Percentiles rank a stretch among this genome's conserved stretches.
Conservation (phyloP, 2,888 invertebrate species). For the Acrocyrtus sp. region DNA sequence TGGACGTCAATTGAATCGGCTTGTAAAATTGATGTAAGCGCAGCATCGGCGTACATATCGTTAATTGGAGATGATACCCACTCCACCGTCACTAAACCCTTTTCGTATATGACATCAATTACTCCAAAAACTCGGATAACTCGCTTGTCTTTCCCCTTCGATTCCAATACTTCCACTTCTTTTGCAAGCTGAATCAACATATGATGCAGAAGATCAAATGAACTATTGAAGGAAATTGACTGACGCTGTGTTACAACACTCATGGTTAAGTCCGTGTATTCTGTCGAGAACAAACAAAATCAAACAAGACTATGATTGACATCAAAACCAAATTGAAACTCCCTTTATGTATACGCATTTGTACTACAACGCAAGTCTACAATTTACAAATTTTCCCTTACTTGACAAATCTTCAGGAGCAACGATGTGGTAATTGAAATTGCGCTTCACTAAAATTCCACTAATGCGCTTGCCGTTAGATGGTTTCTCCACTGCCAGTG, state of each 20-base stretch:
- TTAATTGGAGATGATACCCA: slow-evolving; percentile 96
- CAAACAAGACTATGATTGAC: not conserved
- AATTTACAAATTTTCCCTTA: slow-evolving; percentile 67
- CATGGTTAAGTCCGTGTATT: slow-evolving; percentile 96
- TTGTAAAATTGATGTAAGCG: slow-evolving; percentile 86
- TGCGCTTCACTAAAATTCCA: slow-evolving; percentile 94
- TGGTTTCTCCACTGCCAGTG: slow-evolving; percentile 85
- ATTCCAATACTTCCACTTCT: slow-evolving; percentile 76
- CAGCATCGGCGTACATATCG: slow-evolving; percentile 98
- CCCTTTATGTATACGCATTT: no score
- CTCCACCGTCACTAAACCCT: slow-evolving; percentile 86
- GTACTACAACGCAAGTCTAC: not conserved
- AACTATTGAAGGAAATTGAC: slow-evolving; percentile 77
- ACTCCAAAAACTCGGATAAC: slow-evolving; percentile 84
- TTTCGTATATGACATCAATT: slow-evolving; percentile 83
- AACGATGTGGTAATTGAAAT: slow-evolving; percentile 97
- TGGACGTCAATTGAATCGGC: slow-evolving; percentile 78
- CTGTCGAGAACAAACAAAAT: slow-evolving; percentile 68
- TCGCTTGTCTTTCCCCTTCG: slow-evolving; percentile 68
- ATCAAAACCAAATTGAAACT: no score
- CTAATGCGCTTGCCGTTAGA: slow-evolving; percentile 82
- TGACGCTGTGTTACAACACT: slow-evolving; percentile 93
- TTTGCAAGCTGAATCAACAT: slow-evolving; percentile 83
- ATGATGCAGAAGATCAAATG: slow-evolving; percentile 73
- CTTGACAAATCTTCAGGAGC: slow-evolving; percentile 90